Conservation (phyloP, 2,113 vertebrate genomes). For the Setophaga petechia region DNA sequence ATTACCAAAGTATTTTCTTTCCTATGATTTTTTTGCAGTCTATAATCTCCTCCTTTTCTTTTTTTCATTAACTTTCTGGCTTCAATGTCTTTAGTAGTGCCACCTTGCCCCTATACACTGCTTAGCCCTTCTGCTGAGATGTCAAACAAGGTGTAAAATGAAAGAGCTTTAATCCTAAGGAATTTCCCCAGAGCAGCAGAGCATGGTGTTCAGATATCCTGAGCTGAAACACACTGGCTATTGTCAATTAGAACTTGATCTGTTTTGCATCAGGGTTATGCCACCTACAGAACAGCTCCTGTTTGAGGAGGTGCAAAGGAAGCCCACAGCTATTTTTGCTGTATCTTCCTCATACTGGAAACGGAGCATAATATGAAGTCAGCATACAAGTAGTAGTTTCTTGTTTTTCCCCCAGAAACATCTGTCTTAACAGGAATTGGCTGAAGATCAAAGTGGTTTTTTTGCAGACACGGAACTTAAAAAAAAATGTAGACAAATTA, state of each 20-base stretch:
- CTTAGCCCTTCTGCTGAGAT: not conserved
- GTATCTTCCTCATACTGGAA: not conserved
- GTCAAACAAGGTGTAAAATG: not conserved
- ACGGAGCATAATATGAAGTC: not conserved
- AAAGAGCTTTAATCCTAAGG: not conserved
- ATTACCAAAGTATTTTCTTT: not conserved
- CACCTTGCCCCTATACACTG: not conserved
- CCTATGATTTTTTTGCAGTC: not conserved
- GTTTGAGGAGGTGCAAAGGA: not conserved
- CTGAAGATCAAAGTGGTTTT: not conserved
- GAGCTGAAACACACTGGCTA: not conserved
- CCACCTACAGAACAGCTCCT: not conserved
- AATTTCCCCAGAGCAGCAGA: not conserved
- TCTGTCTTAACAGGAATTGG: conserved; percentile 8
- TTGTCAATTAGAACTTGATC: conserved; percentile 1
- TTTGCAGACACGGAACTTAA: not conserved
- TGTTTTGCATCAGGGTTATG: not conserved
- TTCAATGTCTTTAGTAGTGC: not conserved
- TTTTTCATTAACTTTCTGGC: not conserved
- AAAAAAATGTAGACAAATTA: not conserved
- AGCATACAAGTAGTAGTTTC: not conserved
- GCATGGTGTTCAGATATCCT: not conserved
- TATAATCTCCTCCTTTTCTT: not conserved
- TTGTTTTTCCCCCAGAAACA: not conserved
- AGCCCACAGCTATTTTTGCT: not conserved